Percentiles rank a stretch among this genome's conserved stretches.
These are phyloP conservation scores for Elephas maximus DNA, from an alignment of 2,113 vertebrate genomes.

Conservation along the genomic window DNA sequence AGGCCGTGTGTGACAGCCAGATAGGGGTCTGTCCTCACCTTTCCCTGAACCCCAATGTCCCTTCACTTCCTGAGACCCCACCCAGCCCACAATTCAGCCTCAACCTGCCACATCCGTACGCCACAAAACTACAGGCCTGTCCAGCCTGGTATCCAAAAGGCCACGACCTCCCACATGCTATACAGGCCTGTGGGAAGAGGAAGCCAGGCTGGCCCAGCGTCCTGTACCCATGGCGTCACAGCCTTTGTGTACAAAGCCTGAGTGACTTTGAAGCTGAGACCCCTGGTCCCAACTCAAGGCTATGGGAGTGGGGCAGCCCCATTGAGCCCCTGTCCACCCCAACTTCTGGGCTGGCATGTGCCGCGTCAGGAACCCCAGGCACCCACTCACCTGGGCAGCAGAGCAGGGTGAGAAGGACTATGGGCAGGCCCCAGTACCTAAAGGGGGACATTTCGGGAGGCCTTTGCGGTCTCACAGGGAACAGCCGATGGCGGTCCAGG, in stretches of 20 bases:
- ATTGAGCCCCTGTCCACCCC: neutral
- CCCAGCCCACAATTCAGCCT: neutral
- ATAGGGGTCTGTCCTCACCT: fast-evolving
- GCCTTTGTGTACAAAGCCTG: neutral
- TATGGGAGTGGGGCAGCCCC: neutral
- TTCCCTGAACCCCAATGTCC: neutral
- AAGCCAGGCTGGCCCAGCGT: neutral
- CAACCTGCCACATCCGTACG: neutral
- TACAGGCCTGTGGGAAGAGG: neutral
- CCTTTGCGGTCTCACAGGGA: neutral
- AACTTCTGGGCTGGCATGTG: fast-evolving
- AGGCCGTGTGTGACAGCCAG: neutral
- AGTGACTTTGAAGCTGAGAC: neutral
- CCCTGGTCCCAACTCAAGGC: too few relatives aligned
- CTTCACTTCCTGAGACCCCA: neutral
- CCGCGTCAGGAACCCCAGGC: neutral
- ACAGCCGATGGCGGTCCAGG: neutral
- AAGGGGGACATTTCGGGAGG: constrained; percentile 34
- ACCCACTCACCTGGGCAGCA: constrained; percentile 66
- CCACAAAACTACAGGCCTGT: neutral
- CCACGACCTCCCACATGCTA: neutral
- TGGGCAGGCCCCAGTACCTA: neutral
- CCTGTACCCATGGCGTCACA: fast-evolving
- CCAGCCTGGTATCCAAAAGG: neutral
- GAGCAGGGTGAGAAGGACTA: constrained; percentile 25